Base-by-base conservation (phyloP, 2,797 vertebrate genomes). In the Sebastes baramenuke region DNA sequence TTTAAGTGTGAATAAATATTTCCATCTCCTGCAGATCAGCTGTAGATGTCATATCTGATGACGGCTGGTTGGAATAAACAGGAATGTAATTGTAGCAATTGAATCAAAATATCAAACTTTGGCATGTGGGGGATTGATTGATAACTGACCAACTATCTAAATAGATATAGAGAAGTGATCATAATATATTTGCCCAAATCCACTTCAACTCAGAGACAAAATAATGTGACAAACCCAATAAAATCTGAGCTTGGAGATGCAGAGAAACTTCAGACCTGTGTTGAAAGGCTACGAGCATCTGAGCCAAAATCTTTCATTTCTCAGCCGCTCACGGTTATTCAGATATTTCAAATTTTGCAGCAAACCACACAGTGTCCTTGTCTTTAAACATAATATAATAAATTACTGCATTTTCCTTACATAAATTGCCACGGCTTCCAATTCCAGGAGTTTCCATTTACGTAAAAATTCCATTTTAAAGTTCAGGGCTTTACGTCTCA, bases 401-500 rank as follows among this genome's bases (percentile, higher is more conserved):
- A 34, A 62, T 61, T 8, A 66, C 13, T 32, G 38, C 6, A 62
- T 32, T 27, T 24, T 27, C 3, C 11, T 10, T 8, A 5, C 22
- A 34, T 7, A 36, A 60, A 32, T 55, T 49, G 12, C 18, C 4
- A 1, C 30, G 0, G 29, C 25, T 42, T 62, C 14, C 13, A 67
- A 25, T 60, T 22, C 65, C 36, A 27, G 3, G 13, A 56, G 8
- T 67, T 73, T 68, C 20, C 11, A 20, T 66, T 38, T 30, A 14
- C 24, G 14, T 61, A 22, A 72, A 27, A 67, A 42, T 75, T 3
- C 8, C 9, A 29, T 49, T 67, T 67, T 52, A 16, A 30, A 5
- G 5, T 64, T 55, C 13, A 59, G 3, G 58, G 22, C 27, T 83
- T 58, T 34, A 16, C 81, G 16, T 87, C 58, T 77, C 13, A 69